A percentile compares a stretch with the other conserved stretches of the same genome.
Conservation (phyloP, 2,797 vertebrate species). For the Takifugu rubripes region DNA sequence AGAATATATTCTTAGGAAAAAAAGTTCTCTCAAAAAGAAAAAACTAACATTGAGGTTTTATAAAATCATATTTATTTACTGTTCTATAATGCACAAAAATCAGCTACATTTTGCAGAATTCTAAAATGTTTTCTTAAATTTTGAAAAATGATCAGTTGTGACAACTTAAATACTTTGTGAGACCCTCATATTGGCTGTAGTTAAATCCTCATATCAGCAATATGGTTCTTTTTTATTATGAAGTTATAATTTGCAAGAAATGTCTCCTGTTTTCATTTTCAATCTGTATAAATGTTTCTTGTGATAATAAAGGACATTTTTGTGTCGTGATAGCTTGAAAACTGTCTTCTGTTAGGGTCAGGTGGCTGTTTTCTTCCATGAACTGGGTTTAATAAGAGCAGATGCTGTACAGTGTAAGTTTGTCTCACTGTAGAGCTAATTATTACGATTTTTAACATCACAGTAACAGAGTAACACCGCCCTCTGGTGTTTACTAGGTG, state of each 20-base stretch:
- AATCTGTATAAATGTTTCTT: constrained; percentile 71
- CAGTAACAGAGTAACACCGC: not conserved
- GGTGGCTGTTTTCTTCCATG: too few species aligned
- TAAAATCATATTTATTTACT: constrained; percentile 72
- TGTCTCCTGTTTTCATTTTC: constrained; percentile 62
- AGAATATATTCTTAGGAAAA: constrained; percentile 52
- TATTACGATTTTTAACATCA: not conserved
- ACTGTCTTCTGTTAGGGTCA: constrained; percentile 6
- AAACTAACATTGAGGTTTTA: constrained; percentile 63
- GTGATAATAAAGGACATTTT: constrained; percentile 85
- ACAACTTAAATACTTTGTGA: constrained; percentile 59
- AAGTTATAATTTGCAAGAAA: constrained; percentile 66
- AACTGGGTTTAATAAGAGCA: not conserved
- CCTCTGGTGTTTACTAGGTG: too few species aligned
- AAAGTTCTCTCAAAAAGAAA: constrained; percentile 48
- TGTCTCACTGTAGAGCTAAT: constrained; percentile 55
- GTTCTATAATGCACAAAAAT: constrained; percentile 43
- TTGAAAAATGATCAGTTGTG: constrained; percentile 43
- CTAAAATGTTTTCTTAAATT: constrained; percentile 34
- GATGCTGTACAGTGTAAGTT: not conserved
- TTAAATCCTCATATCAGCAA: constrained; percentile 72
- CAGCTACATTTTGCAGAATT: constrained; percentile 42
- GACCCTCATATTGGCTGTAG: constrained; percentile 76
- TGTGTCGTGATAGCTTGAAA: constrained; percentile 64
- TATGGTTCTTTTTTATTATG: constrained; percentile 73